Conservation (phyloP, 2,888 invertebrate genomes). For the Tribolium freemani region DNA sequence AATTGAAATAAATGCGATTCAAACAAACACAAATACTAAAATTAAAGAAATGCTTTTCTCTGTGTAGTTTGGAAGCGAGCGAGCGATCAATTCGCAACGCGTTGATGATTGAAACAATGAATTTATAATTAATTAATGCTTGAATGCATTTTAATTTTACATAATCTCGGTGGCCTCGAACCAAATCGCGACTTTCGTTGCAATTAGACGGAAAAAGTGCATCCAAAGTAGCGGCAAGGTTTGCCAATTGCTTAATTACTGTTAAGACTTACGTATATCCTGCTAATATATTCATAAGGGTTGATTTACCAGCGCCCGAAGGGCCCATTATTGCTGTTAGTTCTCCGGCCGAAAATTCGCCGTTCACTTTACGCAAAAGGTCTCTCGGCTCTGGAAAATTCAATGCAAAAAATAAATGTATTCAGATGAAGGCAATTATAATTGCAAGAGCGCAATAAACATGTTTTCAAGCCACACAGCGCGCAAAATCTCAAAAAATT, state of each 20-base stretch:
- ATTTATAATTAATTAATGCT: slow-evolving; percentile 14
- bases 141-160: slow-evolving; percentile 29
- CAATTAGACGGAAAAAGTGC: neutral
- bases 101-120: neutral
- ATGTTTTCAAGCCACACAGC: no score
- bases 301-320: slow-evolving; percentile 90
- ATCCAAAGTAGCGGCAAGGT: neutral
- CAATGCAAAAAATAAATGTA: neutral
- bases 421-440: no score
- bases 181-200: neutral
- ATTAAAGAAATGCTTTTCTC: no score
- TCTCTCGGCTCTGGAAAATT: slow-evolving; percentile 65
- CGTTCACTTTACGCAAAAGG: slow-evolving; percentile 69
- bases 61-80: no score
- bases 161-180: slow-evolving; percentile 12
- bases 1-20: no score
- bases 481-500: neutral
- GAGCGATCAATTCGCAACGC: no score
- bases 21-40: no score
- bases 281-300: slow-evolving; percentile 89
- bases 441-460: no score
- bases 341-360: slow-evolving; percentile 81
- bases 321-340: slow-evolving; percentile 91
- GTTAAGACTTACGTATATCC: slow-evolving; percentile 78
- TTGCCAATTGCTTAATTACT: neutral